A percentile compares a stretch with the other conserved stretches of the same genome.
Conservation (phyloP, 2,797 vertebrate species). For the Mastacembelus armatus region DNA sequence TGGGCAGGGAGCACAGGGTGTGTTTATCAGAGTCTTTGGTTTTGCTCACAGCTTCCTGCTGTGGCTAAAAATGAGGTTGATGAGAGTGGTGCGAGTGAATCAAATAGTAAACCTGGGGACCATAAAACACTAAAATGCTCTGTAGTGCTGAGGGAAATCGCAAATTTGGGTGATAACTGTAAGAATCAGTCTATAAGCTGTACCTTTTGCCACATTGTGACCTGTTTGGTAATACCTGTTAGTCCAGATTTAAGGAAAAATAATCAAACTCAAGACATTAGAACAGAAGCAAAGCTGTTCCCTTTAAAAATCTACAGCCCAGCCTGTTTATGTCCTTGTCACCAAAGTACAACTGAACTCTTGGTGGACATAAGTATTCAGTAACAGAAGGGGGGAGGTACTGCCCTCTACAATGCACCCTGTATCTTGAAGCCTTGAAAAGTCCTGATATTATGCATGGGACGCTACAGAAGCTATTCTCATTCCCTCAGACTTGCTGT, state of each 20-base stretch:
- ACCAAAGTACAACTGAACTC: constrained; percentile 25
- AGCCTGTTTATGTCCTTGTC: constrained; percentile 32
- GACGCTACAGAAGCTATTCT: constrained; percentile 32
- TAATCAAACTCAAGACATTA: accelerated
- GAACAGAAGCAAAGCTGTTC: not conserved
- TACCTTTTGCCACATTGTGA: not conserved
- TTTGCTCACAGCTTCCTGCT: not conserved
- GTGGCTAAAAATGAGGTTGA: not conserved
- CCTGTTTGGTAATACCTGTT: not conserved
- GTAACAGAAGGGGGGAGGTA: not conserved
- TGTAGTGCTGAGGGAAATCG: not conserved
- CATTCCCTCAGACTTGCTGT: constrained; percentile 42
- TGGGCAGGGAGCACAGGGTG: not conserved
- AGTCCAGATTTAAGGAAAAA: not conserved
- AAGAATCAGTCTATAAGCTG: not conserved
- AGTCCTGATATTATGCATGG: constrained; percentile 39
- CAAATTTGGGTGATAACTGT: too few relatives aligned
- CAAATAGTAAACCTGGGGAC: not conserved
- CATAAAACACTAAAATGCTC: not conserved
- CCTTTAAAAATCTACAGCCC: not conserved
- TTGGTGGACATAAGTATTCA: constrained; percentile 30
- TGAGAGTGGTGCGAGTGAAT: not conserved
- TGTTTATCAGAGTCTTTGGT: not conserved
- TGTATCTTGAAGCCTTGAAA: constrained; percentile 40
- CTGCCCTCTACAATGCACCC: constrained; percentile 58